Evolutionary conservation across 1,140 invertebrate genomes (phyloP).

Genomic region (Mylabris phalerata): DNA sequence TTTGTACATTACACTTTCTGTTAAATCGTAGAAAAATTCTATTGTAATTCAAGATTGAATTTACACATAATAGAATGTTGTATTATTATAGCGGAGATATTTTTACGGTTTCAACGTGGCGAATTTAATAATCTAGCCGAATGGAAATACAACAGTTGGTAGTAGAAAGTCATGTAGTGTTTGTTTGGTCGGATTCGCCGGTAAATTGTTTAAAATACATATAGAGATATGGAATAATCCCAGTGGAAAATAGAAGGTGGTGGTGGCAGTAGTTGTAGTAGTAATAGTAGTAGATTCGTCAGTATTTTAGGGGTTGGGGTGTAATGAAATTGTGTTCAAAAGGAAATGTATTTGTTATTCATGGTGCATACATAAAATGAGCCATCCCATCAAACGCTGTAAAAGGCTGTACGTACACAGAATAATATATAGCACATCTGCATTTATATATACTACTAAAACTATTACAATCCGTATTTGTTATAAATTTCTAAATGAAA

Average conservation of each 20-base stretch:
- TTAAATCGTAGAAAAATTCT: too few relatives aligned
- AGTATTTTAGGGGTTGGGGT: not conserved
- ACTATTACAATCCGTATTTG: too few relatives aligned
- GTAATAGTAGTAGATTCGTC: too few relatives aligned
- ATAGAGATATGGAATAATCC: constrained; percentile 9
- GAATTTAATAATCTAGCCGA: too few relatives aligned
- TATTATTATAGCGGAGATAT: too few relatives aligned
- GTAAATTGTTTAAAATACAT: constrained; percentile 10
- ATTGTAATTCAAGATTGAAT: too few relatives aligned
- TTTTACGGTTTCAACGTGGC: too few relatives aligned
- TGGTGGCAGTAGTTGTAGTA: not conserved
- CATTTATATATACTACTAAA: not conserved
- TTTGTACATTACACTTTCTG: too few relatives aligned
- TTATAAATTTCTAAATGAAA: not conserved
- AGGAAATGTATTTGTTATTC: constrained; percentile 20
- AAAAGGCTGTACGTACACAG: constrained; percentile 12
- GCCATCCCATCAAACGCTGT: constrained; percentile 15
- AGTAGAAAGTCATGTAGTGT: too few relatives aligned
- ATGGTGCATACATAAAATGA: constrained; percentile 20
- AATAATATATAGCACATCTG: constrained; percentile 12
- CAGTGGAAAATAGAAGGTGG: constrained; percentile 3
- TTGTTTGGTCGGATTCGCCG: not conserved
- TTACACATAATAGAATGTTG: too few relatives aligned
- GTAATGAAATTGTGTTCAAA: constrained; percentile 18
- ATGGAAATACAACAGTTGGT: too few relatives aligned